Evolutionary conservation across 1,140 invertebrate species (phyloP).

Genomic region (Heliconius congener): DNA sequence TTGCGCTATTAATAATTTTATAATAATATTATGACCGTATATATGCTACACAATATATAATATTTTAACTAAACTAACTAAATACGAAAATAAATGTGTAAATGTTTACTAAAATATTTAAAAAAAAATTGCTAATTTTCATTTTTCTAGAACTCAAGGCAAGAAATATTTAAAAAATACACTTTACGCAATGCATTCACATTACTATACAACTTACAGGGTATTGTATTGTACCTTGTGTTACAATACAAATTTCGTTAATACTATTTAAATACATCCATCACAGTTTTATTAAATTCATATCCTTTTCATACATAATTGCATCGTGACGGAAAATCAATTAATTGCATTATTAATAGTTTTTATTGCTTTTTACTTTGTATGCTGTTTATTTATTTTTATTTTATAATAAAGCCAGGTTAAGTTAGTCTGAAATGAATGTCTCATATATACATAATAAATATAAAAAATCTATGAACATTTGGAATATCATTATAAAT

Average conservation of each 20-base stretch:
- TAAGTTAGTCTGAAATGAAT: too few relatives aligned
- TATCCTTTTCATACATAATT: constrained; percentile 15
- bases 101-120: not conserved
- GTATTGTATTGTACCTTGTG: not conserved
- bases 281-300: constrained; percentile 30
- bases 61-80: not conserved
- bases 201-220: not conserved
- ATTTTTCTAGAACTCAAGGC: not conserved
- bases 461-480: not conserved
- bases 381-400: not conserved
- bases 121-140: not conserved
- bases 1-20: not conserved
- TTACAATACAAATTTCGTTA: not conserved
- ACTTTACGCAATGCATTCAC: not conserved
- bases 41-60: not conserved
- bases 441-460: too few relatives aligned
- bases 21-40: not conserved
- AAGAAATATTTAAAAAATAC: not conserved
- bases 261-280: constrained; percentile 21
- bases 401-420: not conserved
- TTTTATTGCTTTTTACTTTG: too few relatives aligned
- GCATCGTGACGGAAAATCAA: constrained; percentile 10
- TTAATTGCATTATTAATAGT: not conserved
- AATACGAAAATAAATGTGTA: not conserved
- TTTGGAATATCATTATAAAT: not conserved